Percentiles rank a stretch among this genome's conserved stretches.
Conservation (phyloP, 1,140 invertebrate genomes). For the Antheraea mylitta region DNA sequence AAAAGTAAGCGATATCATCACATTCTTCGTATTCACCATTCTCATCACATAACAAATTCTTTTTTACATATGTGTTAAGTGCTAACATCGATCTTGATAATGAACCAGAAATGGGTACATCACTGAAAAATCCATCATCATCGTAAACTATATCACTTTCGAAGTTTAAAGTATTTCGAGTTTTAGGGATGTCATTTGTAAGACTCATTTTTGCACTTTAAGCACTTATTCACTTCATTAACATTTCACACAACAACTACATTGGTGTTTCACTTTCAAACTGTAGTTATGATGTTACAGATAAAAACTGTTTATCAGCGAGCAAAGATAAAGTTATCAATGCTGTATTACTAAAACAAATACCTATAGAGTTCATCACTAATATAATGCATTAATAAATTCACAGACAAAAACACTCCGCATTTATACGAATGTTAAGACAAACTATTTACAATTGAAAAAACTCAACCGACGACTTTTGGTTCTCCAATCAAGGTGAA, state of each 20-base stretch:
- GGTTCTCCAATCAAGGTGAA: constrained; percentile 40
- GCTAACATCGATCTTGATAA: constrained; percentile 61
- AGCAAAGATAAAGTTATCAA: constrained; percentile 46
- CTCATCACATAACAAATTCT: constrained; percentile 63
- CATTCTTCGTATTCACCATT: constrained; percentile 43
- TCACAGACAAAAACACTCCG: constrained; percentile 33
- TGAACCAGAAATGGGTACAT: constrained; percentile 51
- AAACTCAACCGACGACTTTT: constrained; percentile 61
- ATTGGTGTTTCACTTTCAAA: constrained; percentile 28
- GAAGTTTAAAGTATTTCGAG: constrained; percentile 13
- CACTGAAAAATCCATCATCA: constrained; percentile 54
- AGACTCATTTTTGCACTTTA: constrained; percentile 39
- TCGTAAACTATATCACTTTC: constrained; percentile 33
- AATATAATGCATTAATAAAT: constrained; percentile 18
- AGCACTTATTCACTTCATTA: constrained; percentile 34
- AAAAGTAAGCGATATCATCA: constrained; percentile 60
- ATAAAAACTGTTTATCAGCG: constrained; percentile 45
- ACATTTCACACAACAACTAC: constrained; percentile 35
- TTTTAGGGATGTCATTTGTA: constrained; percentile 22
- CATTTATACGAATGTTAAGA: constrained; percentile 37
- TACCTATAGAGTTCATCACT: constrained; percentile 13
- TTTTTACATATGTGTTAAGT: constrained; percentile 63
- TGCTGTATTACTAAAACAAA: constrained; percentile 25
- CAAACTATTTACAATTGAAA: constrained; percentile 62
- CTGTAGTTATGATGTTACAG: constrained; percentile 47